A percentile compares a stretch with the other conserved stretches of the same genome.
Evolutionary conservation across 2,888 invertebrate genomes (phyloP).

Genomic region (Pachymerium ferrugineum): DNA sequence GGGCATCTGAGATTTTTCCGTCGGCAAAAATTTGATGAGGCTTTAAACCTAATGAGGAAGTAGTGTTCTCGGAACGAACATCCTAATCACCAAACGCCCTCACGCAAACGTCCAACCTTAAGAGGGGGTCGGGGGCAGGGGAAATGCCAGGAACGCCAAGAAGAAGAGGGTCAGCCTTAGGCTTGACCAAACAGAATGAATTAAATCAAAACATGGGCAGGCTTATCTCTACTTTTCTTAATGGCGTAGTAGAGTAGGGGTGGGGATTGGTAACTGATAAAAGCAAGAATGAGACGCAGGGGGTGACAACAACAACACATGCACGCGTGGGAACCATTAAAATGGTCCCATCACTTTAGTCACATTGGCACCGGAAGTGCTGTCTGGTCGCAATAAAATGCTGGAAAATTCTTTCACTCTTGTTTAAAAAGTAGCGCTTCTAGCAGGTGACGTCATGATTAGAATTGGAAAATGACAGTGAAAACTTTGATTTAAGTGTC

Average conservation of each 20-base stretch:
- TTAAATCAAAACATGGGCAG: not conserved
- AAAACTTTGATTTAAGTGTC: no score
- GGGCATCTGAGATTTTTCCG: not conserved
- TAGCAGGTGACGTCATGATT: no score
- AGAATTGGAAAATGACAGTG: no score
- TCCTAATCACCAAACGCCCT: slow-evolving; percentile 13
- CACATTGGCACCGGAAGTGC: not conserved
- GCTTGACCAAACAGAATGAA: not conserved
- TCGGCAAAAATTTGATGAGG: slow-evolving; percentile 1
- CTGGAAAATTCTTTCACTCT: no score
- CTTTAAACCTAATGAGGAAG: slow-evolving; percentile 9
- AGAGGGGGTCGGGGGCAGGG: not conserved
- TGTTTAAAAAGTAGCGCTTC: no score
- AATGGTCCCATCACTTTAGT: not conserved
- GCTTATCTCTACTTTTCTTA: not conserved
- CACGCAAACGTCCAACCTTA: not conserved
- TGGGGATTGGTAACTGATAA: slow-evolving; percentile 2
- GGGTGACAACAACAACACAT: slow-evolving; percentile 4
- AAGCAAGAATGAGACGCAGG: not conserved
- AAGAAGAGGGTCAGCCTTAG: not conserved
- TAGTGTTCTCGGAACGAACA: slow-evolving; percentile 4
- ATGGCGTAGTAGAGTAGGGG: slow-evolving; percentile 4
- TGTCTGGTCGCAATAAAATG: no score
- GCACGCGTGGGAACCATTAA: not conserved
- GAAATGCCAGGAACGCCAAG: not conserved